phyloP scores from a whole-genome alignment of 1,140 invertebrate species.

The Conopomorpha cramerella region DNA sequence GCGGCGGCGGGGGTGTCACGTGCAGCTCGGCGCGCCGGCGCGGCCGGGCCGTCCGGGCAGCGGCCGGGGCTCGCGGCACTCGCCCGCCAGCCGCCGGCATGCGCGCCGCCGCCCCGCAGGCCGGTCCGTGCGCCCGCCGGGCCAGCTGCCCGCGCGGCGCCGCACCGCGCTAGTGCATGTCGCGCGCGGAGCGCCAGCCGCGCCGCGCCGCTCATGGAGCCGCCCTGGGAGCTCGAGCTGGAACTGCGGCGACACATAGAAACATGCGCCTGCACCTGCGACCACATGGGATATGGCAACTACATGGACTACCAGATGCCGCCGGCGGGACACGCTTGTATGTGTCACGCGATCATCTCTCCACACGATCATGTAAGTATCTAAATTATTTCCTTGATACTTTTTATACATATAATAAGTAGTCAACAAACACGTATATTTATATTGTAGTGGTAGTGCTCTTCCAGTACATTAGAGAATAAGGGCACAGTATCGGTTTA shows the following conservation, averaged over 20 bases:
- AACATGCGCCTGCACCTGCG: conserved; percentile 84
- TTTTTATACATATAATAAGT: too few species aligned
- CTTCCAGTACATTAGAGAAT: too few species aligned
- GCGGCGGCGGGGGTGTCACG: conserved; percentile 21
- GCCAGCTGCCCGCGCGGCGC: conserved; percentile 24
- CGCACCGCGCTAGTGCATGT: conserved; percentile 34
- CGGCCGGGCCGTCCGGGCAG: conserved; percentile 41
- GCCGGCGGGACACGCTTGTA: conserved; percentile 42
- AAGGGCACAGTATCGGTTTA: too few species aligned
- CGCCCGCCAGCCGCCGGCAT: conserved; percentile 35
- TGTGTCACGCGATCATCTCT: conserved; percentile 52
- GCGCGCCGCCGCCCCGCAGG: conserved; percentile 22
- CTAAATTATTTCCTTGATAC: too few species aligned
- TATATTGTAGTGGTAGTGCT: too few species aligned
- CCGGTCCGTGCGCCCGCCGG: conserved; percentile 3
- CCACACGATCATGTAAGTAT: conserved; percentile 56
- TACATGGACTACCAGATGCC: conserved; percentile 87
- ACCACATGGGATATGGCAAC: conserved; percentile 90
- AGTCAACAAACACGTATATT: too few species aligned
- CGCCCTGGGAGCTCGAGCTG: conserved; percentile 57
- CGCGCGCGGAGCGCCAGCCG: conserved; percentile 16
- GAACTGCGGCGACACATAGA: conserved; percentile 85
- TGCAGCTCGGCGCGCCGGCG: conserved; percentile 49
- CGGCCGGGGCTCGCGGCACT: conserved; percentile 31
- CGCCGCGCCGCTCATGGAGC: conserved; percentile 45